These are phyloP conservation scores for Cardiocondyla obscurior DNA, from an alignment of 1,140 invertebrate species.

Conservation along the genomic window DNA sequence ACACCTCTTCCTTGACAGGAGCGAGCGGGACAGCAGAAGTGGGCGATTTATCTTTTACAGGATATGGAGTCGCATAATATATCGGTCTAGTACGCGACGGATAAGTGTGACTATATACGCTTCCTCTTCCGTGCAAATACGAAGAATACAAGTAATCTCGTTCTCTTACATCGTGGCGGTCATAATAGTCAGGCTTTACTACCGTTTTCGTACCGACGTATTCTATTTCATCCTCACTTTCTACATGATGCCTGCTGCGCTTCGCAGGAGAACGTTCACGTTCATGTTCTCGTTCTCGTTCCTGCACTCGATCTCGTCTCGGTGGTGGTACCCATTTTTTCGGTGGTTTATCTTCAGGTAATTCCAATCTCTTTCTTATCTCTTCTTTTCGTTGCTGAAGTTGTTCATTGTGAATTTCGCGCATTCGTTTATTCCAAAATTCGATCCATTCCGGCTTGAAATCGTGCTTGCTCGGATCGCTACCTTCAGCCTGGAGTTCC, in stretches of 20 bases:
- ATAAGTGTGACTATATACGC: constrained; percentile 70
- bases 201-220: constrained; percentile 80
- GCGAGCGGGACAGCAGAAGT: constrained; percentile 73
- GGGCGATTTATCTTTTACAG: constrained; percentile 76
- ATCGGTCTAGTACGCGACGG: constrained; percentile 69
- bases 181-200: constrained; percentile 75
- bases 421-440: constrained; percentile 92
- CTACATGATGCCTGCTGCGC: constrained; percentile 70
- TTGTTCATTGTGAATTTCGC: constrained; percentile 89
- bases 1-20: constrained; percentile 70
- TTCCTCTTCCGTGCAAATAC: constrained; percentile 73
- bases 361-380: constrained; percentile 84
- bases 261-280: constrained; percentile 67
- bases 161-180: constrained; percentile 70
- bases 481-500: constrained; percentile 90
- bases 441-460: constrained; percentile 94
- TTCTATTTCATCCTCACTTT: constrained; percentile 82
- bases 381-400: constrained; percentile 85
- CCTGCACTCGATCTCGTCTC: constrained; percentile 7
- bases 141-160: constrained; percentile 74
- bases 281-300: constrained; percentile 29
- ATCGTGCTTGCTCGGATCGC: constrained; percentile 90
- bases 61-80: constrained; percentile 78
- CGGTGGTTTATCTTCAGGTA: constrained; percentile 80
- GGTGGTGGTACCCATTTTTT: constrained; percentile 64